Conservation (phyloP, 30 jellyfish, hydroid and myxozoan species). For the Aurelia sp. region DNA sequence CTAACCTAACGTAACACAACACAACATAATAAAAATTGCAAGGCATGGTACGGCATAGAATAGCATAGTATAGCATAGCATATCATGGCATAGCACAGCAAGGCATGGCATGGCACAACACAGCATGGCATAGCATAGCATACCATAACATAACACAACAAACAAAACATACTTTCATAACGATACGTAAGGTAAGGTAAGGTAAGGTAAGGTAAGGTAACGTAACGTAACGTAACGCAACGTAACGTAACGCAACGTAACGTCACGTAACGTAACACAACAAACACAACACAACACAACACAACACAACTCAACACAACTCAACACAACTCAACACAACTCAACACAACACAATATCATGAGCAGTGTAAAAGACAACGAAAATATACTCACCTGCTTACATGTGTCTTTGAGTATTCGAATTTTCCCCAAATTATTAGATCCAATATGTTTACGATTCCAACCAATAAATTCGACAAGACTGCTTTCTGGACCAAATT, state of each 20-base stretch:
- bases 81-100: too few relatives aligned
- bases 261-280: not conserved
- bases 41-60: too few relatives aligned
- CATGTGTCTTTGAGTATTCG: constrained; percentile 72
- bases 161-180: not conserved
- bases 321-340: too few relatives aligned
- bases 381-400: constrained; percentile 51
- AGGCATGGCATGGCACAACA: too few relatives aligned
- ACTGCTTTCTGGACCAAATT: constrained; percentile 22
- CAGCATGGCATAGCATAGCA: not conserved
- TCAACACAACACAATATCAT: too few relatives aligned
- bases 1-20: too few relatives aligned
- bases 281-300: not conserved
- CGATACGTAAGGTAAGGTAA: not conserved
- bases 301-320: not conserved
- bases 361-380: too few relatives aligned
- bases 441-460: constrained; percentile 74
- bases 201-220: not conserved
- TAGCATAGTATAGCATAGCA: too few relatives aligned
- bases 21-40: too few relatives aligned
- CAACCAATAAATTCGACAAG: constrained; percentile 81
- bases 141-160: not conserved
- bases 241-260: not conserved
- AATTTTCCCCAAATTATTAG: constrained; percentile 48
- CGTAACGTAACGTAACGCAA: not conserved